Percentiles rank a stretch among this genome's conserved stretches.
Evolutionary conservation across 2,888 invertebrate genomes (phyloP).

Genomic region (Leptinotarsa peninsularis): DNA sequence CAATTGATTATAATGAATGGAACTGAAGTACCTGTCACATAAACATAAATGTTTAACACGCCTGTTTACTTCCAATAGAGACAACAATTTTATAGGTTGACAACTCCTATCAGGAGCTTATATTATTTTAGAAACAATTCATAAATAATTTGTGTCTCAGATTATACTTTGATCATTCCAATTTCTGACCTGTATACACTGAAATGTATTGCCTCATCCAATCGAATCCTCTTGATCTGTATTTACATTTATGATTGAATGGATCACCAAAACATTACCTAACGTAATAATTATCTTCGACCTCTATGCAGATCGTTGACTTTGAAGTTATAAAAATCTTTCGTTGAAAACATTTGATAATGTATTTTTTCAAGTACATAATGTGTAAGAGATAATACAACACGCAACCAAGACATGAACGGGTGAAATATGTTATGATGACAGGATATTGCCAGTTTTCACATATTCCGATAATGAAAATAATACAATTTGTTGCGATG

Average conservation of each 20-base stretch:
- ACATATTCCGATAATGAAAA: neutral
- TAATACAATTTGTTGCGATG: neutral
- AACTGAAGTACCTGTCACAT: too few relatives aligned
- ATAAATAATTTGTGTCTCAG: too few relatives aligned
- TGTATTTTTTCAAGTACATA: neutral
- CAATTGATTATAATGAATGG: too few relatives aligned
- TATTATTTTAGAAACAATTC: too few relatives aligned
- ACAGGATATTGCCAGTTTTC: neutral
- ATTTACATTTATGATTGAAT: neutral
- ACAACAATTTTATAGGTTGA: too few relatives aligned
- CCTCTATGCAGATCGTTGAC: neutral
- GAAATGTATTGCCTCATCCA: neutral
- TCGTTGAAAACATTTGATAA: neutral
- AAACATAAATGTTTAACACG: too few relatives aligned
- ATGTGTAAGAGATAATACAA: neutral
- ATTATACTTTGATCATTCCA: too few relatives aligned
- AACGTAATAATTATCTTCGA: neutral
- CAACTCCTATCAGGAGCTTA: too few relatives aligned
- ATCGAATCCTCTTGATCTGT: neutral
- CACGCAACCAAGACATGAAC: neutral
- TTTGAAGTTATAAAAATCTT: neutral
- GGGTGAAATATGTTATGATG: neutral
- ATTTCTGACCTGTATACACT: neutral
- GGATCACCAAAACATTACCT: neutral
- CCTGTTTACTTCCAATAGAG: too few relatives aligned